Base-by-base conservation (phyloP, 2,888 invertebrate species). In the Noctua pronuba region DNA sequence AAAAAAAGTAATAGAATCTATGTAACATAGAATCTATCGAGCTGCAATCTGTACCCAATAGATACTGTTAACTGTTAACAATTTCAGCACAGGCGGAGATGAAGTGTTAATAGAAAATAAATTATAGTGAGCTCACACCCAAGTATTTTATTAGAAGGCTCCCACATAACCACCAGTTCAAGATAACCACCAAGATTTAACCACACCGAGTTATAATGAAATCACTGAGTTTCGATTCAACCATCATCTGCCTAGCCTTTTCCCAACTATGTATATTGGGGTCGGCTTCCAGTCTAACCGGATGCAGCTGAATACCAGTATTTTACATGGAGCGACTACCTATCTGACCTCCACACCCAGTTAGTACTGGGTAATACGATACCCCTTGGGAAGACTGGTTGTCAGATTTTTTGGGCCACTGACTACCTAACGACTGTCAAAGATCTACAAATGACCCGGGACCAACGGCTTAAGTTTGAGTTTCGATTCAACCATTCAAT, bases 71-170 rank as follows among this genome's bases (percentile, higher is more conserved):
- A 24, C 52, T 52, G 1, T 60, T n/a, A 35, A 75, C 77, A 75
- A 81, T 76, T 65, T 67, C 35, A 75, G 78, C 60, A 75, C 49
- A 62, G 77, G 71, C 60, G 7, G 49, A 76, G 75, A 77, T 70
- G 80, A 81, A 86, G 82, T 84, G 82, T 82, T 90, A 90, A 91
- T 91, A 88, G 88, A 91, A 90, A 87, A 91, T 92, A 92, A 91
- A 92, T 92, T 91, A 91, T 81, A 88, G 88, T 84, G 83, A 86
- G 87, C 86, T 87, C 77, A 85, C 75, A 81, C n/a, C 82, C 82
- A 75, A 86, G 88, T 88, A 90, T 91, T 93, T 93, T 92, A 92
- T 92, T 90, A 88, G 81, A 58, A 62, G 64, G 31, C 35, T 75
- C 38, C 65, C 67, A 49, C 5, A 65, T 69, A 82, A 69, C 68